Base-by-base conservation (phyloP, 1,140 invertebrate species). In the Camponotus pennsylvanicus region DNA sequence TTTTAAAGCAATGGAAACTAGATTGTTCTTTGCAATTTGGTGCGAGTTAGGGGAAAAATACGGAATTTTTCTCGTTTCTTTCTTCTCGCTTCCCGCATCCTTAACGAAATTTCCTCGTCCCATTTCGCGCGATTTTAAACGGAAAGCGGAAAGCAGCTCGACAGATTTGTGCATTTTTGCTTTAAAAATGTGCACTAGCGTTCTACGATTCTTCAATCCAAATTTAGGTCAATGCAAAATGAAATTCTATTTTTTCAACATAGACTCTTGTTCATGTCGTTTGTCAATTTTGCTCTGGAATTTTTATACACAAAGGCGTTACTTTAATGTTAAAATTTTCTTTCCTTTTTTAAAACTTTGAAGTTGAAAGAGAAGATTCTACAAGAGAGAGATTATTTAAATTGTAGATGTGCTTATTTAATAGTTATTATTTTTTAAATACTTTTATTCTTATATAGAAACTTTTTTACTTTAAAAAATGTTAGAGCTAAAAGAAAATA, bases 141-240 rank as follows among this genome's bases (percentile, higher is more conserved):
- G 66, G 66, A 55, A 80, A 67, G 34, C 49, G 49, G 66, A 70
- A 70, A 67, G 34, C 66, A 70, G 34, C 45, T 55, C 49, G 45
- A 52, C 66, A 70, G 78, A 80, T 80, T 80, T 80, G 78, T 80
- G 66, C 71, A 45, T 57, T 70, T 71, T 70, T 57, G 52, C 49
- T 71, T 37, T 45, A 71, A 80, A 71, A 57, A 80, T 32, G 27
- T 49, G 34, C 45, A 49, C 34, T 34, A 21, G 21, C 55, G 37
- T 66, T 77, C 75, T 40, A 52, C 11, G 78, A 80, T 37, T 71
- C 69, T 57, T 71, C 78, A 57, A 71, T 59, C 18, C 45, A 71
- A 80, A 80, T 80, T 70, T 40, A 80, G 78, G 78, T 71, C 78
- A 71, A 80, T 80, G 66, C 49, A 27, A 80, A 80, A 40, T 80